These are phyloP conservation scores for Tinamus major DNA, from an alignment of 2,797 vertebrate genomes.

Conservation along the genomic window DNA sequence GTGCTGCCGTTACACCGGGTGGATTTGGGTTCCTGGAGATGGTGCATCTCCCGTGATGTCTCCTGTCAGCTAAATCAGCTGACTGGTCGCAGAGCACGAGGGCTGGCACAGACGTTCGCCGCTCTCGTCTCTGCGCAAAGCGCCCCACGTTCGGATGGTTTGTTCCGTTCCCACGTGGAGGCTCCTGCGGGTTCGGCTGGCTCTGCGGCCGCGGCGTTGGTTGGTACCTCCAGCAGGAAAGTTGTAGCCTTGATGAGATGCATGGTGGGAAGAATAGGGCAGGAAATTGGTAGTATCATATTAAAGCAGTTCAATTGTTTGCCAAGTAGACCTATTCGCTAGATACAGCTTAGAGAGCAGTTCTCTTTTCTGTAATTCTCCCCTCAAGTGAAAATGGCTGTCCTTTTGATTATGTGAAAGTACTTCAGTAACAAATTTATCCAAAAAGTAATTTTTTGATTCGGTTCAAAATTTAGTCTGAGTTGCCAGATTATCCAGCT, in stretches of 20 bases:
- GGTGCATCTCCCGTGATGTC: background rate
- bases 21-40: background rate
- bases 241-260: background rate
- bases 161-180: background rate
- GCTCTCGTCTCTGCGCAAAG: background rate
- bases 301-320: background rate
- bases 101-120: background rate
- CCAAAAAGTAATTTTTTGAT: background rate
- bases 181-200: background rate
- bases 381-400: background rate
- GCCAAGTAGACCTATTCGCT: background rate
- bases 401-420: background rate
- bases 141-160: background rate
- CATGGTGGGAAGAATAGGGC: background rate
- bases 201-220: background rate
- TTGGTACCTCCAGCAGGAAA: background rate
- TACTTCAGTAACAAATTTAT: background rate
- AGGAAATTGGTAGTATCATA: background rate
- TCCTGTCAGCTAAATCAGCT: background rate
- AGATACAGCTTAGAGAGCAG: background rate
- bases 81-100: background rate
- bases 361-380: background rate
- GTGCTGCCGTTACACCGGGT: background rate
- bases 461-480: background rate
- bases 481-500: background rate